Evolutionary conservation across 2,113 vertebrate genomes (phyloP).

Genomic region (Cochlearius cochlearius): DNA sequence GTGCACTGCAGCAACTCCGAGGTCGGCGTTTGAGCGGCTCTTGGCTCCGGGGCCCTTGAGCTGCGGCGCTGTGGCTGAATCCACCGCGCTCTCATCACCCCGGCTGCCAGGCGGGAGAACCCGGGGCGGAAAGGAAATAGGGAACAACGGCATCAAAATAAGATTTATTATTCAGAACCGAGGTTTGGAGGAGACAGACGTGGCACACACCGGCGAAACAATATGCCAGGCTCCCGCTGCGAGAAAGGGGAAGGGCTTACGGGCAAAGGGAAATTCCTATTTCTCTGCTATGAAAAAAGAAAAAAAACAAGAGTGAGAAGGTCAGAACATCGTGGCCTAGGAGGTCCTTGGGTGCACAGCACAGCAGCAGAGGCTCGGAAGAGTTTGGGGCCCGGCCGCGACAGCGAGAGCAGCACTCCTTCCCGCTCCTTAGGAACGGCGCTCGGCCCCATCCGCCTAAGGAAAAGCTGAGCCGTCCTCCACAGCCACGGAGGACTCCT

Average conservation of each 20-base stretch:
- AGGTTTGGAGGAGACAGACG: slow-evolving; percentile 47
- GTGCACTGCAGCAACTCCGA: neutral
- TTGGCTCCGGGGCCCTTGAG: neutral
- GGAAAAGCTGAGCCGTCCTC: neutral
- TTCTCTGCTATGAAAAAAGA: neutral
- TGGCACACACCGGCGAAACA: neutral
- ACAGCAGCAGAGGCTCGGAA: neutral
- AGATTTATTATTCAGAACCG: slow-evolving; percentile 54
- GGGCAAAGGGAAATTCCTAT: neutral
- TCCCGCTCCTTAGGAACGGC: neutral
- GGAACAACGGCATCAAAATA: slow-evolving; percentile 40
- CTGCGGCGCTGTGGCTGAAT: neutral
- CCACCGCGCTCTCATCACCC: neutral
- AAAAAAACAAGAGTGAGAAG: neutral
- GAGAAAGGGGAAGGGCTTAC: neutral
- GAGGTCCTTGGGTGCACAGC: neutral
- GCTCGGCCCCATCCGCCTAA: neutral
- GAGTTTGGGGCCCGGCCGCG: neutral
- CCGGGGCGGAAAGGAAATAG: neutral
- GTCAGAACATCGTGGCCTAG: neutral
- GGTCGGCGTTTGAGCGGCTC: neutral
- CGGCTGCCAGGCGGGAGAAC: neutral
- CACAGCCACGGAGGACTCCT: neutral
- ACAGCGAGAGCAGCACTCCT: neutral
- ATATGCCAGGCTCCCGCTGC: neutral